phyloP scores from a whole-genome alignment of 2,888 invertebrate genomes.

The Cephus pulcher region DNA sequence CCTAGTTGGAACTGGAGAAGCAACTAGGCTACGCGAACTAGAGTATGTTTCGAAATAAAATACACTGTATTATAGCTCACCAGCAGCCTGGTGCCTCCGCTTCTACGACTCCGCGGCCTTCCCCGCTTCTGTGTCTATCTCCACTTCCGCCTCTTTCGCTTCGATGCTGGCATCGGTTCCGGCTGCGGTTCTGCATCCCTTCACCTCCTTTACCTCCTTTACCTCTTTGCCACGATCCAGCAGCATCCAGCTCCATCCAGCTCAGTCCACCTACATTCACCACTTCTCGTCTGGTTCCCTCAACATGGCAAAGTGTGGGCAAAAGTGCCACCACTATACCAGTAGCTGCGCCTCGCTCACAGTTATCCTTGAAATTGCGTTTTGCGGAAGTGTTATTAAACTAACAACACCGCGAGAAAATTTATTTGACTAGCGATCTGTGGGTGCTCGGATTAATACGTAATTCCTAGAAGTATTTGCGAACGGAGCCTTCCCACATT shows the following conservation, averaged over 20 bases:
- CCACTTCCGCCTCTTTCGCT: constrained; percentile 5
- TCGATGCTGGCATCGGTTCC: too few species aligned
- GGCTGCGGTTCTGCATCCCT: too few species aligned
- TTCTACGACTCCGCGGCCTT: too few species aligned
- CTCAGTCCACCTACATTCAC: background rate
- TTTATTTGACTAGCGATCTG: constrained; percentile 34
- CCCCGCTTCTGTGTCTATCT: too few species aligned
- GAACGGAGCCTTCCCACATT: too few species aligned
- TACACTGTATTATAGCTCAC: background rate
- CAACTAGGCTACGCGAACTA: background rate
- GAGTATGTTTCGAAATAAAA: constrained; percentile 10
- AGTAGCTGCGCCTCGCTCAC: constrained; percentile 35
- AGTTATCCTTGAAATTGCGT: constrained; percentile 59
- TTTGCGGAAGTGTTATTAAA: constrained; percentile 55
- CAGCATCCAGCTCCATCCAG: too few species aligned
- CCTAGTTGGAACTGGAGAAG: background rate
- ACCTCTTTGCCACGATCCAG: too few species aligned
- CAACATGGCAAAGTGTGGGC: too few species aligned
- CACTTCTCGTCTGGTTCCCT: too few species aligned
- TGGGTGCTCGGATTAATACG: background rate
- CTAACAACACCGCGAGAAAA: constrained; percentile 53
- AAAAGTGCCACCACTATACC: too few species aligned
- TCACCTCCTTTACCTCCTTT: too few species aligned
- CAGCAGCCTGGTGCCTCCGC: too few species aligned
- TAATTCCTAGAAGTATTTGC: background rate